Percentiles rank a stretch among this genome's conserved stretches.
phyloP scores from a whole-genome alignment of 2,797 vertebrate species.

The Pantherophis vulpinus region DNA sequence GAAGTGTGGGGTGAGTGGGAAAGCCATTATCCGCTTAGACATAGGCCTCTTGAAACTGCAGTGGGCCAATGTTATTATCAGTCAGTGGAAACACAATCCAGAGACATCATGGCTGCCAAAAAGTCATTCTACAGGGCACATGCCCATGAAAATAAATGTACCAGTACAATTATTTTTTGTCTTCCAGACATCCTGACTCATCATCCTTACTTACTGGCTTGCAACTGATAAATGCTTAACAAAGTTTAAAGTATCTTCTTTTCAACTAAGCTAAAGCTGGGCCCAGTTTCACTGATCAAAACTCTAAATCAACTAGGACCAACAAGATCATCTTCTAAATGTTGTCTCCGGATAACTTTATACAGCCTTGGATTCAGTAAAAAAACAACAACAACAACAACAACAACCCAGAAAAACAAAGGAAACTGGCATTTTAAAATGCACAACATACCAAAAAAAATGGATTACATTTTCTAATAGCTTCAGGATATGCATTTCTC shows the following conservation, averaged over 20 bases:
- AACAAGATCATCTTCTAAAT: not conserved
- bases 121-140: not conserved
- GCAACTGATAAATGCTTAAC: not conserved
- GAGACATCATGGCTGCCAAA: constrained; percentile 5
- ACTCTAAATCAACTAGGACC: not conserved
- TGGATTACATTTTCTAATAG: not conserved
- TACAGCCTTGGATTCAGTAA: not conserved
- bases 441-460: not conserved
- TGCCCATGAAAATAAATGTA: not conserved
- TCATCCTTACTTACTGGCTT: not conserved
- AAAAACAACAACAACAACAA: no score
- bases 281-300: not conserved
- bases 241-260: not conserved
- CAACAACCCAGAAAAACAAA: not conserved
- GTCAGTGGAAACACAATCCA: constrained; percentile 9
- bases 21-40: constrained; percentile 12
- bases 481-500: not conserved
- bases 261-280: not conserved
- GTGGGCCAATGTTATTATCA: constrained; percentile 2
- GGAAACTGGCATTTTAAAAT: not conserved
- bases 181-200: not conserved
- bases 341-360: not conserved
- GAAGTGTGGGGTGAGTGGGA: constrained; percentile 9
- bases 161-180: not conserved
- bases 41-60: constrained; percentile 15